A percentile compares a stretch with the other conserved stretches of the same genome.
Conservation (phyloP, 2,113 vertebrate species). For the Tamias sibiricus region DNA sequence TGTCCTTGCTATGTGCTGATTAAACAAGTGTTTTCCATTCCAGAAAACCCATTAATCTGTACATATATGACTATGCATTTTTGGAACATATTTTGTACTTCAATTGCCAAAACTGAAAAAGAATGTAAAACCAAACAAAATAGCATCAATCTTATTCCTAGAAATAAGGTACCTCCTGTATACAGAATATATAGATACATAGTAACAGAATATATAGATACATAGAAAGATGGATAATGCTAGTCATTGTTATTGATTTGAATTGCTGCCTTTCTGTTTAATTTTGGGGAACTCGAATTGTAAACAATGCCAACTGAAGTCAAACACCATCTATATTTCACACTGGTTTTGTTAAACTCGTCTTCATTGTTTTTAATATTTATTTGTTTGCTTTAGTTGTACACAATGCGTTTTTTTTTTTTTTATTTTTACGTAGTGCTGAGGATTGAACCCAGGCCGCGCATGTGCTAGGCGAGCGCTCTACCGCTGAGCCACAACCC, state of each 20-base stretch:
- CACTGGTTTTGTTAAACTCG: background rate
- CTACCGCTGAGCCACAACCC: no score
- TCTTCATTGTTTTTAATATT: no score
- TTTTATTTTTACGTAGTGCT: no score
- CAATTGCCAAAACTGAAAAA: background rate
- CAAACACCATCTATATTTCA: background rate
- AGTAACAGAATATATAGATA: background rate
- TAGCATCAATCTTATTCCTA: background rate
- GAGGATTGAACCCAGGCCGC: no score
- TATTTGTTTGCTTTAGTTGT: no score
- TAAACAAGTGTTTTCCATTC: background rate
- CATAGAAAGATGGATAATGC: background rate
- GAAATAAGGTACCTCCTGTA: background rate
- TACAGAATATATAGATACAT: background rate
- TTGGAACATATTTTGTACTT: background rate
- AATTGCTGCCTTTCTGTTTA: background rate
- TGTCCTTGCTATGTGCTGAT: background rate
- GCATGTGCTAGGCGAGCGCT: no score
- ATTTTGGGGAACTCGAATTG: slow-evolving; percentile 2
- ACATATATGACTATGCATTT: background rate
- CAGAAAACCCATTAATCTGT: background rate
- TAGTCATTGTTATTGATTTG: background rate
- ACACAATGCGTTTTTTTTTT: no score
- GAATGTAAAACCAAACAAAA: background rate
- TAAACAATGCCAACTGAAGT: slow-evolving; percentile 3